A percentile compares a stretch with the other conserved stretches of the same genome.
phyloP scores from a whole-genome alignment of 2,113 vertebrate genomes.

The Mobula birostris region DNA sequence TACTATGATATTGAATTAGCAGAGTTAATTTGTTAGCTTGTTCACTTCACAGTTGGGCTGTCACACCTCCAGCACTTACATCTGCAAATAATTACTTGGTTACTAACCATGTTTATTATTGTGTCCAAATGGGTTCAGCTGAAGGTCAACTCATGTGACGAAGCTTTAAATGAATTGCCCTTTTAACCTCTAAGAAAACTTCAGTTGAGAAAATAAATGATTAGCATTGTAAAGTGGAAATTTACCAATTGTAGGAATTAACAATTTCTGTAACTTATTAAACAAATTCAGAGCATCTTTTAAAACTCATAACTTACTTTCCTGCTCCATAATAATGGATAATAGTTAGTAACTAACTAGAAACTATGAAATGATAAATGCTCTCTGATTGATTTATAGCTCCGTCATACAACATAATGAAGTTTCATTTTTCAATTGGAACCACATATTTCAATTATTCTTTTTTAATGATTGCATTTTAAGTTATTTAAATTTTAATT shows the following conservation, averaged over 20 bases:
- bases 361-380: not conserved
- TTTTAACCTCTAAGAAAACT: constrained; percentile 26
- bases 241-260: not conserved
- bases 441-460: constrained; percentile 1
- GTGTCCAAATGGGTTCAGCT: constrained; percentile 34
- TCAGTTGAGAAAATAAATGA: not conserved
- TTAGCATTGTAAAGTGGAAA: not conserved
- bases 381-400: constrained; percentile 5
- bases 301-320: not conserved
- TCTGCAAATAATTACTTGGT: constrained; percentile 37
- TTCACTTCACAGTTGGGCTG: constrained; percentile 20
- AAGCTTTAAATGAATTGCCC: constrained; percentile 31
- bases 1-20: constrained; percentile 32
- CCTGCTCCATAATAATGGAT: not conserved
- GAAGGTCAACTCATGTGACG: constrained; percentile 16
- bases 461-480: constrained; percentile 22
- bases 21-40: constrained; percentile 27
- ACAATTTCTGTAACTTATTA: not conserved
- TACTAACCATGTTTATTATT: constrained; percentile 36
- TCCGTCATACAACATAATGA: not conserved
- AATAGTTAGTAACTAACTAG: not conserved
- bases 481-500: constrained; percentile 22
- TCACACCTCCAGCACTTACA: constrained; percentile 28
- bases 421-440: constrained; percentile 16
- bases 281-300: not conserved